Percentiles rank a stretch among this genome's conserved stretches.
Evolutionary conservation across 1,140 invertebrate genomes (phyloP).

Genomic region (Bathynomus jamesi): DNA sequence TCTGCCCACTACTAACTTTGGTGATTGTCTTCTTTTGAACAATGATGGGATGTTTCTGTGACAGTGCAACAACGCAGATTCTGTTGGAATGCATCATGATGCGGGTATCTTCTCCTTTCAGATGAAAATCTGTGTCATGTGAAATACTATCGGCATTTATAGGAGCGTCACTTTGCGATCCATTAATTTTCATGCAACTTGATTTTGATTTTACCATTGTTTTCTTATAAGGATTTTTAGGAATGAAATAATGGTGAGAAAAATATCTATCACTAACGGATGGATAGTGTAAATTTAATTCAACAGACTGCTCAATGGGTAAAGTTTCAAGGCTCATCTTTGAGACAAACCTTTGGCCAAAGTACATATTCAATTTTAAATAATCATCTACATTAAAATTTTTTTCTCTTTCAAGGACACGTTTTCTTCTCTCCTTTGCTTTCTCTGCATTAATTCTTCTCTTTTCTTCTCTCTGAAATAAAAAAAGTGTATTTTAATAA

Average conservation of each 20-base stretch:
- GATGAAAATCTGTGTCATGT: background rate
- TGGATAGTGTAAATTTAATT: constrained; percentile 2
- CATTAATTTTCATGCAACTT: background rate
- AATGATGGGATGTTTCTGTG: constrained; percentile 10
- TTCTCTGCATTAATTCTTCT: too few species aligned
- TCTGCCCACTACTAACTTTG: background rate
- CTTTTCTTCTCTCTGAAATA: too few species aligned
- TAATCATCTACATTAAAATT: too few species aligned
- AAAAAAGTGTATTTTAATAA: too few species aligned
- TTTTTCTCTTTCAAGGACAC: too few species aligned
- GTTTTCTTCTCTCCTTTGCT: too few species aligned
- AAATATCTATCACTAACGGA: constrained; percentile 14
- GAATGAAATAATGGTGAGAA: constrained; percentile 13
- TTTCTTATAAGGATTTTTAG: constrained; percentile 1
- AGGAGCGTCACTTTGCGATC: background rate
- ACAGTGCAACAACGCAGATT: constrained; percentile 7
- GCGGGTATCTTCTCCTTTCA: constrained; percentile 3
- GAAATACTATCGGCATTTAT: background rate
- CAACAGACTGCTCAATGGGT: constrained; percentile 11
- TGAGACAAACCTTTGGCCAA: too few species aligned
- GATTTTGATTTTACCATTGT: background rate
- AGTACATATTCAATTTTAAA: too few species aligned
- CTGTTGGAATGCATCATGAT: constrained; percentile 14
- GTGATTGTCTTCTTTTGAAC: background rate
- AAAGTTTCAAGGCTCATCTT: background rate